Conservation (phyloP, 2,797 vertebrate genomes). For the Picus viridis region DNA sequence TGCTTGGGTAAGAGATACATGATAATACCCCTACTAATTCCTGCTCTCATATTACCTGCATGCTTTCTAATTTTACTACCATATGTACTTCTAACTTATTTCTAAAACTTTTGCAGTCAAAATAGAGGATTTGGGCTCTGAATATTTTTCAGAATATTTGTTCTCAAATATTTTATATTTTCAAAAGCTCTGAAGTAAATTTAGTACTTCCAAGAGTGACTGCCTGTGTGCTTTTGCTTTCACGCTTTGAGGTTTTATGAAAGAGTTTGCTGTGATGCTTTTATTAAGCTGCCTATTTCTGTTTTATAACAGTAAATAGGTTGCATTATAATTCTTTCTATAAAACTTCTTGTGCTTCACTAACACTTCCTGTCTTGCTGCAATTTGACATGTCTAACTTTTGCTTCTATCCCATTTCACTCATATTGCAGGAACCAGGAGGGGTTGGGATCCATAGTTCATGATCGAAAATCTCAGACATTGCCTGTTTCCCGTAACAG, state of each 20-base stretch:
- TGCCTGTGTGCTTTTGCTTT: slow-evolving; percentile 60
- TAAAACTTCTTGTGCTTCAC: slow-evolving; percentile 76
- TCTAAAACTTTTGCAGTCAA: not conserved
- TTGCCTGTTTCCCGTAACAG: slow-evolving; percentile 99
- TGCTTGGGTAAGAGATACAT: slow-evolving; percentile 90
- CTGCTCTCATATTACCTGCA: slow-evolving; percentile 71
- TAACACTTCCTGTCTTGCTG: slow-evolving; percentile 80
- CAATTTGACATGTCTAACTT: slow-evolving; percentile 81
- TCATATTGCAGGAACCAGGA: slow-evolving; percentile 94
- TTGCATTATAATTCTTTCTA: slow-evolving; percentile 32
- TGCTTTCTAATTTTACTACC: slow-evolving; percentile 45
- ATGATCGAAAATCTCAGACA: slow-evolving; percentile 98
- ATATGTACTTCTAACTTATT: slow-evolving; percentile 16
- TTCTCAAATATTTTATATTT: not conserved
- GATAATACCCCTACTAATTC: slow-evolving; percentile 50
- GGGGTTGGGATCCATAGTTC: slow-evolving; percentile 87
- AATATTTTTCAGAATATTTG: slow-evolving; percentile 42
- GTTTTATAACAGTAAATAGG: slow-evolving; percentile 45
- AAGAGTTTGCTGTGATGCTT: slow-evolving; percentile 38
- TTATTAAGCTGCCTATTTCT: slow-evolving; percentile 54
- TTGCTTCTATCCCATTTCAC: slow-evolving; percentile 87
- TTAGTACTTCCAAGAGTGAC: slow-evolving; percentile 7
- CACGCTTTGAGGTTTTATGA: slow-evolving; percentile 41
- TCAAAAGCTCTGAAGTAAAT: slow-evolving; percentile 31
- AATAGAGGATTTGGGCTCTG: slow-evolving; percentile 35